These are phyloP conservation scores for Collichthys lucidus DNA, from an alignment of 2,113 vertebrate genomes.

Conservation along the genomic window DNA sequence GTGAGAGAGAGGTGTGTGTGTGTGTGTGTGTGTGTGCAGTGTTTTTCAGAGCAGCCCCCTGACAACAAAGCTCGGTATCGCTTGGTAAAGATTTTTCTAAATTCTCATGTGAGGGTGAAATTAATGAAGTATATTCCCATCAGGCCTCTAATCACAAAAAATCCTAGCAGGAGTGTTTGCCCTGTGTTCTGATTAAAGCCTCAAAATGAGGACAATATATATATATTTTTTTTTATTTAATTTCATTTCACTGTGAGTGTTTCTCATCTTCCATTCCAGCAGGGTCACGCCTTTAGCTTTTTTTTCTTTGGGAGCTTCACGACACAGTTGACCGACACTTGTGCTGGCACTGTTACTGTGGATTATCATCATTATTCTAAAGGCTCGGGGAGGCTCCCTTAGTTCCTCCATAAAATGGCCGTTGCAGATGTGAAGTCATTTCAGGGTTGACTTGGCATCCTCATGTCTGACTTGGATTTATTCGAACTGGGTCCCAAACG, in stretches of 20 bases:
- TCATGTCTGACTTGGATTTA: slow-evolving; percentile 55
- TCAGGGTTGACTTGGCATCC: slow-evolving; percentile 17
- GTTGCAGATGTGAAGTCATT: slow-evolving; percentile 62
- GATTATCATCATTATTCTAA: slow-evolving; percentile 30
- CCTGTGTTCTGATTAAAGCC: slow-evolving; percentile 41
- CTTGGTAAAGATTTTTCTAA: slow-evolving; percentile 67
- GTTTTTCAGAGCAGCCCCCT: slow-evolving; percentile 10
- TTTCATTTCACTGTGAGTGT: slow-evolving; percentile 31
- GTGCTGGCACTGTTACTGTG: slow-evolving; percentile 16
- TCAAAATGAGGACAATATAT: slow-evolving; percentile 51
- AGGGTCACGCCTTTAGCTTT: neutral
- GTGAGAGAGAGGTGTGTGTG: neutral
- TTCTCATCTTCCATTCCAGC: slow-evolving; percentile 12
- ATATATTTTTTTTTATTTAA: slow-evolving; percentile 3
- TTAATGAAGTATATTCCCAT: slow-evolving; percentile 76
- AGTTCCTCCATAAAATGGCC: slow-evolving; percentile 71
- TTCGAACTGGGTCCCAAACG: slow-evolving; percentile 17
- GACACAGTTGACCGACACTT: slow-evolving; percentile 22
- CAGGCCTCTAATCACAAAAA: slow-evolving; percentile 64
- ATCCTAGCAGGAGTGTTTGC: slow-evolving; percentile 43
- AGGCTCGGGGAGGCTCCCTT: slow-evolving; percentile 25
- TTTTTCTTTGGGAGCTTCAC: slow-evolving; percentile 6
- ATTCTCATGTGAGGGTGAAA: slow-evolving; percentile 70
- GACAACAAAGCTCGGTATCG: slow-evolving; percentile 33
- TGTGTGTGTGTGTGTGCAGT: slow-evolving; percentile 9